Base-by-base conservation (phyloP, 2,797 vertebrate species). In the Tenualosa ilisha region DNA sequence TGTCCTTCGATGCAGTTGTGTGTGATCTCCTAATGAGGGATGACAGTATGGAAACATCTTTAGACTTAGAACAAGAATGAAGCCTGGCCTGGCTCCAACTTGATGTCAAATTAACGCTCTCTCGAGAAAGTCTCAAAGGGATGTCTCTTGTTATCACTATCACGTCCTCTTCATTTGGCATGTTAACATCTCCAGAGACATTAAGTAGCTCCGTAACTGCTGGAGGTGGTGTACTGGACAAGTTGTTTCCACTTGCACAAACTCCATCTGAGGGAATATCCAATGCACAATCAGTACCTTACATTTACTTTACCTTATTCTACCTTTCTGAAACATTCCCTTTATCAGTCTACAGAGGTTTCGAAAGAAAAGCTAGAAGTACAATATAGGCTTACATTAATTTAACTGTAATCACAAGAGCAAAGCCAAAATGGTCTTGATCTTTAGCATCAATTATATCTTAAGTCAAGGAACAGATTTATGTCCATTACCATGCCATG, bases 101-200 rank as follows among this genome's bases (percentile, higher is more conserved):
- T 17, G 13, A 8, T 6, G 13, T 7, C 37, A 75, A 75, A 43
- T 75, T 2, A 75, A 75, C 40, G 68, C 5, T 75, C 68, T 75
- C 68, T 15, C 15, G 20, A 43, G 68, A 75, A 8, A 40, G 4
- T 75, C 68, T 75, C 68, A 75, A 40, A 75, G 31, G 13, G 13
- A 75, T 75, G 68, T 75, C 15, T 43, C 31, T 43, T 7, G 12
- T 75, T 7, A 43, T 40, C 31, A 37, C 65, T 15, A 9, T 17
- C 15, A 72, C 37, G 37, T 75, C 68, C 68, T 7, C 37, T 17
- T 40, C 68, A 1, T 4, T 40, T 75, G 37, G 68, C 4, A 31
- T 75, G 68, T 43, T 40, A 40, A 75, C 68, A 43, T 75, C 68
- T 75, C 68, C 68, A 17, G 37, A 43, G 68, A 43, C 68, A 37